Evolutionary conservation across 2,797 vertebrate species (phyloP).

Genomic region (Premnoplex brunnescens): DNA sequence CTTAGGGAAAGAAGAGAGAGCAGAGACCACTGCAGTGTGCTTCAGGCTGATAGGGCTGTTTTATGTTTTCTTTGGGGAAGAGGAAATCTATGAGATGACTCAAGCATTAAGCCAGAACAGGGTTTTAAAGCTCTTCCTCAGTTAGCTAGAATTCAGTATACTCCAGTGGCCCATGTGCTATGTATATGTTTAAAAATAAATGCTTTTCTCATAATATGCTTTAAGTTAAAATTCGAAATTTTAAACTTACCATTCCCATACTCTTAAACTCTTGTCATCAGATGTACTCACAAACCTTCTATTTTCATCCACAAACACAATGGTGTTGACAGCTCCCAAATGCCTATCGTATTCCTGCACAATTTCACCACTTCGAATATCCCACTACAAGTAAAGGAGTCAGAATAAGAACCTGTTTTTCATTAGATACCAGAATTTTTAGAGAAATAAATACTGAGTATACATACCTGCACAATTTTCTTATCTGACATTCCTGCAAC

Average conservation of each 20-base stretch:
- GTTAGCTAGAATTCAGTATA: neutral
- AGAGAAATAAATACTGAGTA: neutral
- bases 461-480: conserved; percentile 95
- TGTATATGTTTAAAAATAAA: neutral
- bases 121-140: neutral
- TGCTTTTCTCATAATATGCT: neutral
- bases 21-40: neutral
- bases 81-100: neutral
- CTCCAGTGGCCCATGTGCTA: neutral
- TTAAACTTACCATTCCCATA: conserved; percentile 96
- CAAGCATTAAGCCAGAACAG: neutral
- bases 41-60: neutral
- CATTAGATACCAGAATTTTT: neutral
- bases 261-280: conserved; percentile 96
- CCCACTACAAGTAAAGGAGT: conserved; percentile 82
- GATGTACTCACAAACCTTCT: conserved; percentile 98
- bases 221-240: neutral
- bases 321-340: conserved; percentile 98
- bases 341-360: conserved; percentile 98
- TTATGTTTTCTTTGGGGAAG: neutral
- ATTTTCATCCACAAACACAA: conserved; percentile 98
- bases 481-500: conserved; percentile 99
- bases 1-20: neutral
- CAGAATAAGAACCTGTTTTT: neutral
- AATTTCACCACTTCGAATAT: conserved; percentile 92